These are phyloP conservation scores for Morpho deidamia DNA, from an alignment of 2,888 invertebrate species.

Conservation along the genomic window DNA sequence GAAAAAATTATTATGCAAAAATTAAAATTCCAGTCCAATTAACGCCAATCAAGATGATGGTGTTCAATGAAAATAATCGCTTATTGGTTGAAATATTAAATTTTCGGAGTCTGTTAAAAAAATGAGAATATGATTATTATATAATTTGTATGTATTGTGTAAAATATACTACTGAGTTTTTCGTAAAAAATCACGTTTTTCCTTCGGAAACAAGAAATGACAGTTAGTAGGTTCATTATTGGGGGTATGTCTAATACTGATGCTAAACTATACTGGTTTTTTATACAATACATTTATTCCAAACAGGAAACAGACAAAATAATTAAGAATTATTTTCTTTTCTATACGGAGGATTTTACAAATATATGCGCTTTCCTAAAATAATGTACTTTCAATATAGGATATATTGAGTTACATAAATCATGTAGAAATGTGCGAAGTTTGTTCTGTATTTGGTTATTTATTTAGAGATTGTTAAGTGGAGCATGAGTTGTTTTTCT, in stretches of 20 bases:
- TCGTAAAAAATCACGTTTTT: no score
- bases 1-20: not conserved
- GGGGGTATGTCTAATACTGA: no score
- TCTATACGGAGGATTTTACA: no score
- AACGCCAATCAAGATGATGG: slow-evolving; percentile 3
- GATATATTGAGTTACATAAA: slow-evolving; percentile 1
- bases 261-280: no score
- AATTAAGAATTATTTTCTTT: no score
- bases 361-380: no score
- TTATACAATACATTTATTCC: no score
- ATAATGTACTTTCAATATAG: not conserved
- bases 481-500: not conserved
- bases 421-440: slow-evolving; percentile 2
- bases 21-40: slow-evolving; percentile 5
- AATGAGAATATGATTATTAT: not conserved
- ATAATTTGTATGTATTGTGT: no score
- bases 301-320: no score
- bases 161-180: no score
- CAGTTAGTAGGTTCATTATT: no score
- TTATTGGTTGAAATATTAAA: not conserved
- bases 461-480: slow-evolving; percentile 1
- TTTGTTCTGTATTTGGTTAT: slow-evolving; percentile 4
- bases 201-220: no score
- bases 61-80: slow-evolving; percentile 5
- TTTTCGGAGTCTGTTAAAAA: not conserved